Evolutionary conservation across 2,888 invertebrate species (phyloP), one percentile per base, ranked within the genome.

Genomic region (Latrodectus hesperus): DNA sequence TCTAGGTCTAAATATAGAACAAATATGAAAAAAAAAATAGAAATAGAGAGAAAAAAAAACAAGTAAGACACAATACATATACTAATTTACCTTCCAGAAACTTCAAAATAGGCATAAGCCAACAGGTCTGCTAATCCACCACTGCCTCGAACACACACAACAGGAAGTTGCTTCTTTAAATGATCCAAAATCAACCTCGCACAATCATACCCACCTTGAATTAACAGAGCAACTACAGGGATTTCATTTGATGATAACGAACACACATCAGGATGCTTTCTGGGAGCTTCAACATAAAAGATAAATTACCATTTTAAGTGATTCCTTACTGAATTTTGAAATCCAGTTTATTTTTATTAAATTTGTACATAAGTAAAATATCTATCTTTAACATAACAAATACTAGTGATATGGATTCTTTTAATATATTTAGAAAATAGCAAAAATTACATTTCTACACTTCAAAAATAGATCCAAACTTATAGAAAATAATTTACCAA

Each of bases 91-190:
- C 90, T 91, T 90, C 92, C 91, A 73, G 91, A 90, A 64, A 92
- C 90, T 89, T 92, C 92, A 79, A 91, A 91, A 86, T 91, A 91
- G 11, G 92, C 92, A 89, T 91, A 92, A 16, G 92, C 91, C 53
- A 92, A 88, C 10, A 92, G 90, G 90, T 92, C 92, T 49, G 92
- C 92, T 4, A 92, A 91, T 6, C 92, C 91, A 9, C 92, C 92
- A 84, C 91, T 91, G 3, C 92, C 92, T 84, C 92, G 91, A 11
- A 92, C 87, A 16, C 92, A 91, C 6, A 92, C 91, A 9, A 92
- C 92, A 17, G 92, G 92, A 88, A 92, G 91, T 83, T 91, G 91
- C 76, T 91, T 91, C 74, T 91, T 92, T 16, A 92, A 90, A 84
- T 92, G 91, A 75, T 91, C 91, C 38, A 92, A 87, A n/a, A 92